Base-by-base conservation (phyloP, 2,797 vertebrate genomes). In the Tiaroga cobitis region DNA sequence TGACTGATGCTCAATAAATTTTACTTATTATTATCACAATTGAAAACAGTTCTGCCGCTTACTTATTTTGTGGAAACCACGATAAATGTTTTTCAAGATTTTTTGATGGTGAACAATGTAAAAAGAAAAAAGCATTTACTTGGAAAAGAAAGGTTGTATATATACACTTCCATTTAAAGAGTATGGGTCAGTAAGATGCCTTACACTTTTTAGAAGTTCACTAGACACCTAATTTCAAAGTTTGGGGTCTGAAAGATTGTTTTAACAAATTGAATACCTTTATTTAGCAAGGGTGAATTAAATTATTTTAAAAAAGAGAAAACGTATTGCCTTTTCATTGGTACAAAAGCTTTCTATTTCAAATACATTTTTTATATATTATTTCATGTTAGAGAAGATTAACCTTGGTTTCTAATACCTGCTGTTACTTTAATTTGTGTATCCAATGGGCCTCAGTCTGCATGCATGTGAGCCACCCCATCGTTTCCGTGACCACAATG, bases 401-500 rank as follows among this genome's bases (percentile, higher is more conserved):
- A 79, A 61, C 54, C 56, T 77, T 2, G 1, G 34, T 37, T 56
- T 56, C 21, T 37, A 11, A 56, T 59, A 39, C 34, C 75, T 15
- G 21, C 21, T 43, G 76, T 63, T 63, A 29, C 54, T 78, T 67
- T 82, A 70, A 85, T 39, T 41, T 51, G 82, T 80, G 75, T 83
- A 76, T 68, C 83, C 56, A 79, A 73, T 78, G 73, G 77, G 21
- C 43, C 34, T 88, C 82, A 70, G 59, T 82, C 39, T 34, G 54
- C 54, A 43, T 59, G 68, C n/a, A 49, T 63, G 37, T 82, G 51
- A 61, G 37, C 51, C 51, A 46, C 54, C 68, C 39, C 69, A 82
- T 56, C 29, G 29, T 76, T 83, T 83, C 76, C 19, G 61, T 92
- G 91, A 89, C 80, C 81, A 85, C 82, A 81, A 80, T 87, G 73